Evolutionary conservation across 2,113 vertebrate species (phyloP).

Genomic region (Tyto alba): DNA sequence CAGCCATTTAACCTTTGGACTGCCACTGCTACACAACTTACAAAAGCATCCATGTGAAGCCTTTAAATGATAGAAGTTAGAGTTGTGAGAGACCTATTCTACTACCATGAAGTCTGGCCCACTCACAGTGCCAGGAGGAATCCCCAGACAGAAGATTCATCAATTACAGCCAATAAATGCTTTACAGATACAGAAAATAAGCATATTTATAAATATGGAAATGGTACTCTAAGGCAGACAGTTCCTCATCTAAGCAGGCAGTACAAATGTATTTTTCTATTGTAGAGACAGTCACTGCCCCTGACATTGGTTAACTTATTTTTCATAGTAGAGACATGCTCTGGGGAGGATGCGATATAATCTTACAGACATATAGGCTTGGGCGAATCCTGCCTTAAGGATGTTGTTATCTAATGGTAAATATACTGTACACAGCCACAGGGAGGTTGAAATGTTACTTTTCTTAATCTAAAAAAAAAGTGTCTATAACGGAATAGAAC

Average conservation of each 20-base stretch:
- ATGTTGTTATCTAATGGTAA: background rate
- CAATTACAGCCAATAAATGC: background rate
- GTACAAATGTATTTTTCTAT: background rate
- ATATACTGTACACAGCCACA: background rate
- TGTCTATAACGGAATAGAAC: background rate
- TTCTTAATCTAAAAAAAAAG: background rate
- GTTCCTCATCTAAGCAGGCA: background rate
- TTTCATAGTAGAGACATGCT: background rate
- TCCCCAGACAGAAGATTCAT: background rate
- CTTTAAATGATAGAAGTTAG: background rate
- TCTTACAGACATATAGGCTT: background rate
- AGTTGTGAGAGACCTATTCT: background rate
- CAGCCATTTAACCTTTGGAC: constrained; percentile 35
- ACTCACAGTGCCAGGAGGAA: background rate
- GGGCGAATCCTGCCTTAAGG: background rate
- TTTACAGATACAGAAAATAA: background rate
- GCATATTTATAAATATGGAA: background rate
- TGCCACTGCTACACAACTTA: background rate
- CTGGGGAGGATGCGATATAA: background rate
- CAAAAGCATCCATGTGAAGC: background rate
- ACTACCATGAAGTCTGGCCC: background rate
- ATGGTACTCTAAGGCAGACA: background rate
- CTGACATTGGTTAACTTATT: background rate
- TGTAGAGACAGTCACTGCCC: background rate
- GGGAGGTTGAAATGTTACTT: background rate